Percentiles rank a stretch among this genome's conserved stretches.
phyloP scores from a whole-genome alignment of 2,113 vertebrate species.

The Numida meleagris region DNA sequence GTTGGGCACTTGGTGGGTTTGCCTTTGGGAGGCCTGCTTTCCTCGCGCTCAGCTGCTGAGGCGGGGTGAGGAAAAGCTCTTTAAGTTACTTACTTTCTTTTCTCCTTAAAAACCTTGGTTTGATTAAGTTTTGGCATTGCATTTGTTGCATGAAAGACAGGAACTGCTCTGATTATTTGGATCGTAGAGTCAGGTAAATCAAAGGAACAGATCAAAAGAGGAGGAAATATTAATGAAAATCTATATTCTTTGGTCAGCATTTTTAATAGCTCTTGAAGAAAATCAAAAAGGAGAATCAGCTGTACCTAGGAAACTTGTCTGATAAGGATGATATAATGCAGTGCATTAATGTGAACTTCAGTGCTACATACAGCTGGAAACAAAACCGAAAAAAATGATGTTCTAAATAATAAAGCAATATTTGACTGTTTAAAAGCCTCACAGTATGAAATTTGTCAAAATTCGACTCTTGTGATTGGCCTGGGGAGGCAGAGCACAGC shows the following conservation, averaged over 20 bases:
- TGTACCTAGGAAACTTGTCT: constrained; percentile 61
- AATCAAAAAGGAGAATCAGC: constrained; percentile 70
- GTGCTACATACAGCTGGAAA: constrained; percentile 59
- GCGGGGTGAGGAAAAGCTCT: neutral
- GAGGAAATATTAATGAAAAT: constrained; percentile 69
- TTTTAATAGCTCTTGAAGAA: constrained; percentile 67
- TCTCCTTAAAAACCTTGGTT: constrained; percentile 43
- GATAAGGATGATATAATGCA: constrained; percentile 69
- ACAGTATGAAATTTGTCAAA: constrained; percentile 58
- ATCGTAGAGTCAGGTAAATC: constrained; percentile 65
- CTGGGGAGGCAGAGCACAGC: neutral
- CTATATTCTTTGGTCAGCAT: constrained; percentile 70
- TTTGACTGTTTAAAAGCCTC: constrained; percentile 68
- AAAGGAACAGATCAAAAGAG: constrained; percentile 71
- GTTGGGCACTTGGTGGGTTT: neutral
- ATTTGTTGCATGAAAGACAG: constrained; percentile 68
- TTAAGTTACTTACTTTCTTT: neutral
- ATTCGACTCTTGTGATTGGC: neutral
- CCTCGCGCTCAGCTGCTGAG: neutral
- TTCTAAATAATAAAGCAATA: constrained; percentile 69
- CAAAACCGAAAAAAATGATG: constrained; percentile 49
- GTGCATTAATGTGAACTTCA: constrained; percentile 58
- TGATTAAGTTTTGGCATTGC: constrained; percentile 66
- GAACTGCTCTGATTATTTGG: constrained; percentile 67
- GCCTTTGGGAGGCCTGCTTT: neutral